phyloP scores from a whole-genome alignment of 2,797 vertebrate species.

The Neostethus bicornis region DNA sequence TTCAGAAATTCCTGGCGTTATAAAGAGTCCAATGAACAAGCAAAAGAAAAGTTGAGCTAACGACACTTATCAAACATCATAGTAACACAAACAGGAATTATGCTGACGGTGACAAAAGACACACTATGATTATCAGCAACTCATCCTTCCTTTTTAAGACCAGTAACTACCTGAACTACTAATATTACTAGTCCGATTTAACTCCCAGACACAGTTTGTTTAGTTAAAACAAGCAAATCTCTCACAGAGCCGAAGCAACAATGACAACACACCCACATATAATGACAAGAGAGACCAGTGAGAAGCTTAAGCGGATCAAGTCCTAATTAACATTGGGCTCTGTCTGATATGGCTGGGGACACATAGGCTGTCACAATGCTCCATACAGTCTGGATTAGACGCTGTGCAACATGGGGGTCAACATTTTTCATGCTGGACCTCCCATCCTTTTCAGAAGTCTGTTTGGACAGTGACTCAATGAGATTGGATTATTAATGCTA shows the following conservation, averaged over 20 bases:
- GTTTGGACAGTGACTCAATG: constrained; percentile 3
- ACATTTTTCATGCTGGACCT: constrained; percentile 7
- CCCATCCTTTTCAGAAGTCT: background rate
- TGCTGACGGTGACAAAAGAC: background rate
- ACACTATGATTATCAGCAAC: background rate
- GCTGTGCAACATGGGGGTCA: constrained; percentile 10
- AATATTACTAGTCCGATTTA: constrained; percentile 51
- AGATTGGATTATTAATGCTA: background rate
- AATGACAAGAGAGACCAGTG: constrained; percentile 64
- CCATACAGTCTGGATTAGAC: constrained; percentile 54
- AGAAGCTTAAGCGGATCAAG: constrained; percentile 76
- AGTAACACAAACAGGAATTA: background rate
- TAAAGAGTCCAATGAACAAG: background rate
- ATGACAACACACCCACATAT: constrained; percentile 53
- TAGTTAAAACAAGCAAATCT: constrained; percentile 39
- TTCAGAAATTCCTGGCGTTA: background rate
- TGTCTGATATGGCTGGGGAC: constrained; percentile 54
- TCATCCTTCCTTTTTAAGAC: constrained; percentile 1
- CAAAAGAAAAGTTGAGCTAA: background rate
- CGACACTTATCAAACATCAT: background rate
- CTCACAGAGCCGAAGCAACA: constrained; percentile 26
- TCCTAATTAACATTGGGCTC: constrained; percentile 70
- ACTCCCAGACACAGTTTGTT: constrained; percentile 2
- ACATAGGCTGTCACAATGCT: constrained; percentile 39
- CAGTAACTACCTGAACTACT: constrained; percentile 40